phyloP scores from a whole-genome alignment of 2,888 invertebrate genomes.

The Notodonta ziczac region DNA sequence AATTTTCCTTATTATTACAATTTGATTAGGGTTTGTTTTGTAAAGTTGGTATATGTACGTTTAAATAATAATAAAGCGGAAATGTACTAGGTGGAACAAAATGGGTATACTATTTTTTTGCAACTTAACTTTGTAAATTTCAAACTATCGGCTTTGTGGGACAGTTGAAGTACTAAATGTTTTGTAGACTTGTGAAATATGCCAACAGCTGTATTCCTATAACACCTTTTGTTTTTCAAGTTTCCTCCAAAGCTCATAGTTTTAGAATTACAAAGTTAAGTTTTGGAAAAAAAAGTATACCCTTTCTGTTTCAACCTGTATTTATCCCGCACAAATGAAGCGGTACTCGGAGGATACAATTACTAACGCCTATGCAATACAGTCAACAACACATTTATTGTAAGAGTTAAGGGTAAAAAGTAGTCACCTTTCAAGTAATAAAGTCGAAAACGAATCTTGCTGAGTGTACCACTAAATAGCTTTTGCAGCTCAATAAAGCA shows the following conservation, averaged over 20 bases:
- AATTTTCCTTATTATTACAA: conserved; percentile 25
- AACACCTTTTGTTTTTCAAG: too few relatives aligned
- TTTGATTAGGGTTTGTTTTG: conserved; percentile 28
- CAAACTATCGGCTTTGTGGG: too few relatives aligned
- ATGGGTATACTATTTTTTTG: too few relatives aligned
- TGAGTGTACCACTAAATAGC: conserved; percentile 16
- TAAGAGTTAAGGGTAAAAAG: conserved; percentile 14
- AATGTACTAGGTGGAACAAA: too few relatives aligned
- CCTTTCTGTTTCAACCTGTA: too few relatives aligned
- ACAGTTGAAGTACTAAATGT: too few relatives aligned
- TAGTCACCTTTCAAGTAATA: conserved; percentile 16
- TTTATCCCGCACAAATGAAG: conserved; percentile 16
- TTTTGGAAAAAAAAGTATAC: too few relatives aligned
- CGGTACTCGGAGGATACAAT: conserved; percentile 11
- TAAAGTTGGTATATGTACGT: conserved; percentile 11
- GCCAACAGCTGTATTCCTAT: too few relatives aligned
- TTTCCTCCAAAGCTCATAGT: too few relatives aligned
- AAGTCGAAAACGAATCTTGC: conserved; percentile 20
- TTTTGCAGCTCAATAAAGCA: conserved; percentile 51
- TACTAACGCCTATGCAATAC: conserved; percentile 10
- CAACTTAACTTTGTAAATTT: too few relatives aligned
- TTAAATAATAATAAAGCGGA: conserved; percentile 15
- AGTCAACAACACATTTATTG: conserved; percentile 15
- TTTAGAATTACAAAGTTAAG: too few relatives aligned
- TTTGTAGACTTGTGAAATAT: too few relatives aligned